A percentile compares a stretch with the other conserved stretches of the same genome.
Evolutionary conservation across 2,888 invertebrate species (phyloP).

Genomic region (Dioctria linearis): DNA sequence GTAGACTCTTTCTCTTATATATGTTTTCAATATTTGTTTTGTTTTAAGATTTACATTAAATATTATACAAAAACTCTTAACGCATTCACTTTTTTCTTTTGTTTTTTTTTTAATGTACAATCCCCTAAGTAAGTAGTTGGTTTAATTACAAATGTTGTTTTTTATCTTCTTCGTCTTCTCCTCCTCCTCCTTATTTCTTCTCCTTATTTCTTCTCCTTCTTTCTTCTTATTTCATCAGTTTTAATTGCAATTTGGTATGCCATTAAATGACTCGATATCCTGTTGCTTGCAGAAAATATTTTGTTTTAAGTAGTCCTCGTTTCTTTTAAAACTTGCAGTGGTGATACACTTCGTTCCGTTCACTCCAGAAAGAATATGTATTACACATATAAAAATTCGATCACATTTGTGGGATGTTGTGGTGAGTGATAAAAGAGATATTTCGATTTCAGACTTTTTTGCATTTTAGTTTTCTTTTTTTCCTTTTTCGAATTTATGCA

Average conservation of each 20-base stretch:
- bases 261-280: slow-evolving; percentile 30
- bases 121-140: slow-evolving; percentile 27
- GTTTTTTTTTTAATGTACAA: slow-evolving; percentile 18
- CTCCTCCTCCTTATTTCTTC: background rate
- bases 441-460: slow-evolving; percentile 15
- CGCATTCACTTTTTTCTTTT: slow-evolving; percentile 14
- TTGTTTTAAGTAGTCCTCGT: slow-evolving; percentile 21
- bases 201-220: background rate
- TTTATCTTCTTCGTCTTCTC: background rate
- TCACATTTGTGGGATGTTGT: background rate
- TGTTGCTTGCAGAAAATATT: background rate
- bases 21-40: background rate
- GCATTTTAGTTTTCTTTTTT: background rate
- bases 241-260: slow-evolving; percentile 20
- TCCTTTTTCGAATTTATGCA: slow-evolving; percentile 17
- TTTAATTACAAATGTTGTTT: slow-evolving; percentile 33
- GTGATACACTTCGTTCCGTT: slow-evolving; percentile 22
- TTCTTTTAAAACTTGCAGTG: slow-evolving; percentile 10
- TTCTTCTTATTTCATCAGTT: background rate
- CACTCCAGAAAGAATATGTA: background rate
- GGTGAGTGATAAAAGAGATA: slow-evolving; percentile 2
- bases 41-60: slow-evolving; percentile 35
- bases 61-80: slow-evolving; percentile 43
- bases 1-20: background rate
- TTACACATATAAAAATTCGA: no score